Evolutionary conservation across 1,140 invertebrate genomes (phyloP).

Genomic region (Rhizoglyphus robini): DNA sequence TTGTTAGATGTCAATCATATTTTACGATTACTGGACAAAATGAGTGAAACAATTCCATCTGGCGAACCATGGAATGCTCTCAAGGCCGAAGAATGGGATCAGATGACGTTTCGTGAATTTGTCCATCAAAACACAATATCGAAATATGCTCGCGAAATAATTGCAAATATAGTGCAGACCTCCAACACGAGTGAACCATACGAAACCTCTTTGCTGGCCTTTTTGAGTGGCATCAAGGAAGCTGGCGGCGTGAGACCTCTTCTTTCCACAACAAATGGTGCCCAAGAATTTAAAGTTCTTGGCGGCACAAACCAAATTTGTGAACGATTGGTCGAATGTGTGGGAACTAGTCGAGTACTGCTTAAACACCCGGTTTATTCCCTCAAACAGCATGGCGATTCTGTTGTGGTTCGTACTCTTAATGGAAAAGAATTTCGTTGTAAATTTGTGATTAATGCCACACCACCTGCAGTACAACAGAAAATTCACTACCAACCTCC

Average conservation of each 20-base stretch:
- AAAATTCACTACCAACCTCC: constrained; percentile 33
- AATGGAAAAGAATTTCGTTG: constrained; percentile 26
- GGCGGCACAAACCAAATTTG: constrained; percentile 35
- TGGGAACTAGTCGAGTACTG: constrained; percentile 28
- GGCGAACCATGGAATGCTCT: constrained; percentile 34
- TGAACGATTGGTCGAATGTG: constrained; percentile 29
- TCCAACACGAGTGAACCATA: constrained; percentile 32
- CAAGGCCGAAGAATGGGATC: constrained; percentile 35
- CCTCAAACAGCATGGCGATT: constrained; percentile 23
- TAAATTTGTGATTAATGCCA: constrained; percentile 32
- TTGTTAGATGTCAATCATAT: constrained; percentile 26
- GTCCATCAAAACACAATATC: constrained; percentile 32
- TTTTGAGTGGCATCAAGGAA: constrained; percentile 33
- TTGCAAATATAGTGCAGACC: constrained; percentile 23
- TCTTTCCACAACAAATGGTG: constrained; percentile 32
- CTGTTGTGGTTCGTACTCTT: constrained; percentile 26
- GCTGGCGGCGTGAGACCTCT: constrained; percentile 31
- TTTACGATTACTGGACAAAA: constrained; percentile 27
- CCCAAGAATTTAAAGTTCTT: constrained; percentile 34
- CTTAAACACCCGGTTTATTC: constrained; percentile 25
- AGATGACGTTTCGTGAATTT: constrained; percentile 33
- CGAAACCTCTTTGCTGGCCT: constrained; percentile 34
- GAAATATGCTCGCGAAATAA: constrained; percentile 26
- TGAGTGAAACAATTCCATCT: constrained; percentile 31
- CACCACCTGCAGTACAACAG: constrained; percentile 31